phyloP scores from a whole-genome alignment of 2,888 invertebrate genomes.

The Oxyteleia sp. region DNA sequence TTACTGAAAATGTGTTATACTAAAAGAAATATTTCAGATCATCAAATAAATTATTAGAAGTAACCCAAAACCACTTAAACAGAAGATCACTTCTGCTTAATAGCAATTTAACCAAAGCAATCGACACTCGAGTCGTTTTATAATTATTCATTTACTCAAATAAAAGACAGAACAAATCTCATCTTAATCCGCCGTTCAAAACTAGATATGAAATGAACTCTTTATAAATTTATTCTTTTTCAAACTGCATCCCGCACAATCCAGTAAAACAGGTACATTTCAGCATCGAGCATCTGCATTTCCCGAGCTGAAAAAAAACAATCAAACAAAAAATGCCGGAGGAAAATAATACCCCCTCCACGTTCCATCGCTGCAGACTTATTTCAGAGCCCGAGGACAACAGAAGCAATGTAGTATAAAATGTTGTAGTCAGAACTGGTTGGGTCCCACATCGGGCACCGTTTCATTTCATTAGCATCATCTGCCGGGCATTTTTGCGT shows the following conservation, averaged over 20 bases:
- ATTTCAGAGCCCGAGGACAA: conserved; percentile 50
- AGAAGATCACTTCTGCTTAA: too few species aligned
- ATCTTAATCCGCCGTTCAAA: conserved; percentile 7
- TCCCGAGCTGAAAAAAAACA: conserved; percentile 25
- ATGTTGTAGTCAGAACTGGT: conserved; percentile 66
- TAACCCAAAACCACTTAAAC: too few species aligned
- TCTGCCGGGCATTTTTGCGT: conserved; percentile 49
- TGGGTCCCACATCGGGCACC: conserved; percentile 52
- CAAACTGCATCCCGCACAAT: conserved; percentile 36
- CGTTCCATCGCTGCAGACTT: conserved; percentile 12
- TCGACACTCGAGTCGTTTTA: background rate
- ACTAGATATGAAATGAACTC: conserved; percentile 17
- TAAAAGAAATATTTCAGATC: too few species aligned
- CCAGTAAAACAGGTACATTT: conserved; percentile 57
- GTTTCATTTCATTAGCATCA: conserved; percentile 65
- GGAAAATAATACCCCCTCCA: conserved; percentile 10
- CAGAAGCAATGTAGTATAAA: conserved; percentile 56
- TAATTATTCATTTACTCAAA: background rate
- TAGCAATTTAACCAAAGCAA: too few species aligned
- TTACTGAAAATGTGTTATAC: too few species aligned
- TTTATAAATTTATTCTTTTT: conserved; percentile 11
- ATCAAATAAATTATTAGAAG: too few species aligned
- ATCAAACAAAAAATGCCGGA: background rate
- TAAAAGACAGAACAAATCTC: background rate
- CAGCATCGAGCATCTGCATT: conserved; percentile 25